phyloP scores from a whole-genome alignment of 2,888 invertebrate genomes.

The Sclerodermus sp. region DNA sequence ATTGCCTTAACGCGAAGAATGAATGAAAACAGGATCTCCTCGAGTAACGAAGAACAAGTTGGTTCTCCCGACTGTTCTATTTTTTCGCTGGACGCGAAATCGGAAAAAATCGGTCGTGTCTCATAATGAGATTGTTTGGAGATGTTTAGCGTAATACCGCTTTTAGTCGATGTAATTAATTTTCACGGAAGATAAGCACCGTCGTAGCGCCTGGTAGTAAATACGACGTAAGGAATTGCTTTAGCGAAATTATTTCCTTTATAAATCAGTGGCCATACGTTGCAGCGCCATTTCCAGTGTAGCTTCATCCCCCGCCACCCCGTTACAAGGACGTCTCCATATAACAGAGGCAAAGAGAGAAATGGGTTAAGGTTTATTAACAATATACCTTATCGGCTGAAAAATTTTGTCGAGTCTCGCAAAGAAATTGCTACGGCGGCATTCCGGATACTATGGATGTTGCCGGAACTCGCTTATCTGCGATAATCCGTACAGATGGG shows the following conservation, averaged over 20 bases:
- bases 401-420: constrained; percentile 16
- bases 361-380: constrained; percentile 34
- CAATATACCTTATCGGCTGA: constrained; percentile 26
- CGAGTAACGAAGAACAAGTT: too few relatives aligned
- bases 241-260: constrained; percentile 51
- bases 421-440: constrained; percentile 4
- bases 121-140: too few relatives aligned
- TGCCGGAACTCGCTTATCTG: background rate
- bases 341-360: constrained; percentile 14
- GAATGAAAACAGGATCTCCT: too few relatives aligned
- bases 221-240: constrained; percentile 52
- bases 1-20: too few relatives aligned
- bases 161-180: too few relatives aligned
- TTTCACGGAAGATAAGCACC: too few relatives aligned
- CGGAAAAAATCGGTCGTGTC: too few relatives aligned
- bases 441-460: too few relatives aligned
- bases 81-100: too few relatives aligned
- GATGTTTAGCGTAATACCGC: too few relatives aligned
- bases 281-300: constrained; percentile 34
- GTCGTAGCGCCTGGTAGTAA: too few relatives aligned
- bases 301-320: constrained; percentile 6
- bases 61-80: too few relatives aligned
- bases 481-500: constrained; percentile 19
- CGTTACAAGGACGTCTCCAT: constrained; percentile 14
- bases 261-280: constrained; percentile 54